Conservation (phyloP, 37 sponge, comb jelly and placozoan species). For the Chondrilla cf. caribensis region DNA sequence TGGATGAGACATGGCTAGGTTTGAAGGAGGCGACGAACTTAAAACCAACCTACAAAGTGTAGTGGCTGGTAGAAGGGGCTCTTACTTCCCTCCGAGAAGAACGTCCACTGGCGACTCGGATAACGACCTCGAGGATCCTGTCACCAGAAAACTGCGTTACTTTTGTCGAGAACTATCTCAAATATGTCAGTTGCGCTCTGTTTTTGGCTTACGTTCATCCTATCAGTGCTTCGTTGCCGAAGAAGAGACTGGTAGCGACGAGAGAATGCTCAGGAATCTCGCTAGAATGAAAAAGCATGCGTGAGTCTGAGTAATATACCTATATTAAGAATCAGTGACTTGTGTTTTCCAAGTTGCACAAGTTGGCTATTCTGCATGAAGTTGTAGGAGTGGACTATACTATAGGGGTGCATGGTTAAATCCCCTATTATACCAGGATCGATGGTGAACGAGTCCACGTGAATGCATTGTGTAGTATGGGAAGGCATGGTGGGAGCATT, state of each 20-base stretch:
- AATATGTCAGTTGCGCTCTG: background rate
- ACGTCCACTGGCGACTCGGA: background rate
- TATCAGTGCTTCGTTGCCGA: constrained; percentile 11
- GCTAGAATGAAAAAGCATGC: background rate
- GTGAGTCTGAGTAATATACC: too few relatives aligned
- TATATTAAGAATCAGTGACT: too few relatives aligned
- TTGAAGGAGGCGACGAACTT: too few relatives aligned
- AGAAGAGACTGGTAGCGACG: background rate
- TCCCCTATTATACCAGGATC: too few relatives aligned
- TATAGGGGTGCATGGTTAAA: background rate
- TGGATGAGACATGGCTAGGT: too few relatives aligned
- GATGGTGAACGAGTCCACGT: too few relatives aligned
- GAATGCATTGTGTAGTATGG: too few relatives aligned
- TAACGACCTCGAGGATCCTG: background rate
- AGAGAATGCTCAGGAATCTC: background rate
- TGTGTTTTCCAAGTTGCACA: too few relatives aligned
- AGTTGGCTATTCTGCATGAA: too few relatives aligned
- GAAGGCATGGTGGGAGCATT: too few relatives aligned
- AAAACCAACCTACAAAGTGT: too few relatives aligned
- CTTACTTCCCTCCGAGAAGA: background rate
- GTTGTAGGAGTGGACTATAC: too few relatives aligned
- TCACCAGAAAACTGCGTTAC: background rate
- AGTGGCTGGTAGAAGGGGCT: background rate
- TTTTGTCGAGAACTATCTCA: background rate
- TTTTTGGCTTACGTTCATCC: background rate